Conservation (phyloP, 2,797 vertebrate species). For the Rhynchotus rufescens region DNA sequence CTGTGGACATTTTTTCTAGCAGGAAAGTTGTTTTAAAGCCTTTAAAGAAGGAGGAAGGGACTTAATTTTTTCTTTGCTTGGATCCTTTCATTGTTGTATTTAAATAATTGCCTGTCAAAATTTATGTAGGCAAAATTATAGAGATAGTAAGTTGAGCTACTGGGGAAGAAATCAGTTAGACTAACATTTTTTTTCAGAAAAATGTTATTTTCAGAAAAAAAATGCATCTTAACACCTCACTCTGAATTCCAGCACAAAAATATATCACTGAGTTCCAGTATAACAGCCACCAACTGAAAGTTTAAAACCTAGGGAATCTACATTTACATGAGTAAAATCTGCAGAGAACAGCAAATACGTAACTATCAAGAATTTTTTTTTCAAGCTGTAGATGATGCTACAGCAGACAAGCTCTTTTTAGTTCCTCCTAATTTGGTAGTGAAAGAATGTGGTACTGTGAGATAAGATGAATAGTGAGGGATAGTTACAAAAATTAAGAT, state of each 20-base stretch:
- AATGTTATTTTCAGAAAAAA: background rate
- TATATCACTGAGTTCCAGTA: background rate
- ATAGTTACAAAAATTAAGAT: background rate
- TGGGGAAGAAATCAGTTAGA: background rate
- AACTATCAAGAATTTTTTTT: background rate
- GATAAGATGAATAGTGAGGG: background rate
- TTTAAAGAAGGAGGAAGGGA: background rate
- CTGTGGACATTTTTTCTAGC: background rate
- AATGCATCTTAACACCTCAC: background rate
- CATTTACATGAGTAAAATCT: background rate
- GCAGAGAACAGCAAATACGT: background rate
- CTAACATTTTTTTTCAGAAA: background rate
- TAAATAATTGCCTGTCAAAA: background rate
- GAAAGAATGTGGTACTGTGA: constrained; percentile 27
- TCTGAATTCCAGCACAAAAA: background rate
- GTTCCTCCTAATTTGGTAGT: background rate
- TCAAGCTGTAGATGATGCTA: background rate
- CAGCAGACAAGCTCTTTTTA: no score
- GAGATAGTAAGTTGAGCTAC: background rate
- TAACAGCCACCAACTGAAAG: background rate
- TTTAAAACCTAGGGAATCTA: background rate
- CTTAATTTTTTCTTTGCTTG: background rate
- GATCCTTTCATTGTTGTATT: background rate
- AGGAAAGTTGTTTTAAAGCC: background rate
- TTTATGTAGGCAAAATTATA: background rate